Conservation (phyloP, 2,113 vertebrate species). For the Phaethon lepturus region DNA sequence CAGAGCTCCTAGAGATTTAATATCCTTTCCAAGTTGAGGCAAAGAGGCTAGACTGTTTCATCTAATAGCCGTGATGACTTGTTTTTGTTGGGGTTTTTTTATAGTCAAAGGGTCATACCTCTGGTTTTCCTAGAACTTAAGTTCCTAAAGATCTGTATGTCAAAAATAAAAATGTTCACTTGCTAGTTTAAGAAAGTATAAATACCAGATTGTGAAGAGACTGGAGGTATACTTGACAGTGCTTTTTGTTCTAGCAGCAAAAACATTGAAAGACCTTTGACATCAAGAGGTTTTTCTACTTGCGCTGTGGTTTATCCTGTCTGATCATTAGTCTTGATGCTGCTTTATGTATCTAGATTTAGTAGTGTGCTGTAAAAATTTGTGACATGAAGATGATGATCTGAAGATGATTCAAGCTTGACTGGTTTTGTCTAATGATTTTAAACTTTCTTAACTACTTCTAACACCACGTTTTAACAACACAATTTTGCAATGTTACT, state of each 20-base stretch:
- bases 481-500: not conserved
- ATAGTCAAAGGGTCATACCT: not conserved
- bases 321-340: not conserved
- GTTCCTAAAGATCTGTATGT: not conserved
- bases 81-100: not conserved
- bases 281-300: not conserved
- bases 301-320: not conserved
- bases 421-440: not conserved
- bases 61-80: not conserved
- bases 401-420: not conserved
- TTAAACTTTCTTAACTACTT: not conserved
- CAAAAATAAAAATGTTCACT: not conserved
- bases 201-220: not conserved
- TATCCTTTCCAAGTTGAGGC: conserved; percentile 87
- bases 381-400: not conserved
- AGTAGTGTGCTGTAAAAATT: not conserved
- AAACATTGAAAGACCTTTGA: not conserved
- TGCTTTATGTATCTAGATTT: not conserved
- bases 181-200: not conserved
- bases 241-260: not conserved
- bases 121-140: not conserved
- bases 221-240: not conserved
- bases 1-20: conserved; percentile 99
- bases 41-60: not conserved
- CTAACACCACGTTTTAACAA: not conserved